Percentiles rank a stretch among this genome's conserved stretches.
These are phyloP conservation scores for Cyanocitta stelleri DNA, from an alignment of 2,113 vertebrate genomes.

Conservation along the genomic window DNA sequence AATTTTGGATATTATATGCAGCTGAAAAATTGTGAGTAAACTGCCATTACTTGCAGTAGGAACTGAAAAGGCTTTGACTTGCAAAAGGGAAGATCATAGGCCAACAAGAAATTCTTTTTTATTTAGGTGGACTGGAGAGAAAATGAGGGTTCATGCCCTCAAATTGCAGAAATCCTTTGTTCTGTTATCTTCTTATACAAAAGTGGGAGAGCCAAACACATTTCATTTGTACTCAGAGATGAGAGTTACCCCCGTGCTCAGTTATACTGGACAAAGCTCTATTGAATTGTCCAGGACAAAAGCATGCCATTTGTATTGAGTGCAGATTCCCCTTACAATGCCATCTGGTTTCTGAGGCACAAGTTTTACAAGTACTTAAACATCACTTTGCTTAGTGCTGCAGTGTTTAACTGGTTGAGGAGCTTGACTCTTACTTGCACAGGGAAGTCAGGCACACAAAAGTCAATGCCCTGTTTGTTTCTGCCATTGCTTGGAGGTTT, in stretches of 20 bases:
- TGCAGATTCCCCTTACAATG: background rate
- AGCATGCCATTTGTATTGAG: background rate
- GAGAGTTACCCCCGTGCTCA: background rate
- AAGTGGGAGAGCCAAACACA: constrained; percentile 2
- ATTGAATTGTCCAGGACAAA: background rate
- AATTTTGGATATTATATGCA: background rate
- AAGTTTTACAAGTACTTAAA: background rate
- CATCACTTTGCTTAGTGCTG: background rate
- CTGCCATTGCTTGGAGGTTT: background rate
- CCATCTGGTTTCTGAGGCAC: background rate
- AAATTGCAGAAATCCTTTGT: background rate
- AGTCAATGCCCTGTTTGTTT: background rate
- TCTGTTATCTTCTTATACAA: constrained; percentile 31
- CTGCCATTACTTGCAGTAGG: background rate
- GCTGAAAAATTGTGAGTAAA: constrained; percentile 26
- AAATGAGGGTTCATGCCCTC: constrained; percentile 10
- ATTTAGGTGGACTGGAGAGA: constrained; percentile 14
- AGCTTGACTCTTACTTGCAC: background rate
- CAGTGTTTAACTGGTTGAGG: background rate
- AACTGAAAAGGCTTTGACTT: background rate
- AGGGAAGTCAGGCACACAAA: background rate
- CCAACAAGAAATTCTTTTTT: background rate
- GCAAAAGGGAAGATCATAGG: background rate
- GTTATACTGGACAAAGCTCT: background rate
- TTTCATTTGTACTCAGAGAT: background rate